phyloP scores from a whole-genome alignment of 64 coral and sea anemone species.

The Anthopleura sola region DNA sequence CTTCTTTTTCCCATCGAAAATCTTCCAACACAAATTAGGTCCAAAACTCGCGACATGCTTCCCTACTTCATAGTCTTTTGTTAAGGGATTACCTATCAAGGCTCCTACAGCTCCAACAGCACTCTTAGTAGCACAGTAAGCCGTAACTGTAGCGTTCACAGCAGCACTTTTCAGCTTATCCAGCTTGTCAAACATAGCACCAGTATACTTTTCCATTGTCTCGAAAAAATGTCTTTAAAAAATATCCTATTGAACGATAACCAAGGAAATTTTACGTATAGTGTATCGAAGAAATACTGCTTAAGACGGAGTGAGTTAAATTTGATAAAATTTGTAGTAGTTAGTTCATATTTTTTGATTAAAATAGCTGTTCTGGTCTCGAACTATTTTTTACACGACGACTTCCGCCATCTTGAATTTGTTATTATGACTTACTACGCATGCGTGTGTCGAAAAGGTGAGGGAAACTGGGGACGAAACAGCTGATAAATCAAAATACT shows the following conservation, averaged over 20 bases:
- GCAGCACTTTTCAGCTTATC: constrained; percentile 69
- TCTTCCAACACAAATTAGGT: constrained; percentile 84
- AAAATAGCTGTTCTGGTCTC: not conserved
- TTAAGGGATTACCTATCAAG: constrained; percentile 77
- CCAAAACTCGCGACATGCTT: constrained; percentile 91
- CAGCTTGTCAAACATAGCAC: constrained; percentile 53
- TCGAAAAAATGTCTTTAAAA: not conserved
- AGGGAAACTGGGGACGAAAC: not conserved
- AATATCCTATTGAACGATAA: not conserved
- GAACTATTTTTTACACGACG: constrained; percentile 6
- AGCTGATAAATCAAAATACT: not conserved
- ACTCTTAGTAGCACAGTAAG: constrained; percentile 52
- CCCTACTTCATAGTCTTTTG: constrained; percentile 83
- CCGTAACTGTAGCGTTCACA: constrained; percentile 73
- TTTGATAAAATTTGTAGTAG: not conserved
- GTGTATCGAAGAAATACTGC: not conserved
- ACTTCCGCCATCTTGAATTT: constrained; percentile 19
- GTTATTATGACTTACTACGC: not conserved
- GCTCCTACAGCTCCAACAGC: constrained; percentile 79
- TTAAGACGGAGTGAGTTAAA: not conserved
- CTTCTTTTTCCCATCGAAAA: constrained; percentile 76
- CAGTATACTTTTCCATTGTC: constrained; percentile 54
- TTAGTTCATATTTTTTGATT: not conserved
- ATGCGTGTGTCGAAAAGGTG: not conserved
- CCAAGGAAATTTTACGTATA: not conserved